Evolutionary conservation across 2,888 invertebrate species (phyloP), one percentile per base, ranked within the genome.

Genomic region (Stratiomys singularior): DNA sequence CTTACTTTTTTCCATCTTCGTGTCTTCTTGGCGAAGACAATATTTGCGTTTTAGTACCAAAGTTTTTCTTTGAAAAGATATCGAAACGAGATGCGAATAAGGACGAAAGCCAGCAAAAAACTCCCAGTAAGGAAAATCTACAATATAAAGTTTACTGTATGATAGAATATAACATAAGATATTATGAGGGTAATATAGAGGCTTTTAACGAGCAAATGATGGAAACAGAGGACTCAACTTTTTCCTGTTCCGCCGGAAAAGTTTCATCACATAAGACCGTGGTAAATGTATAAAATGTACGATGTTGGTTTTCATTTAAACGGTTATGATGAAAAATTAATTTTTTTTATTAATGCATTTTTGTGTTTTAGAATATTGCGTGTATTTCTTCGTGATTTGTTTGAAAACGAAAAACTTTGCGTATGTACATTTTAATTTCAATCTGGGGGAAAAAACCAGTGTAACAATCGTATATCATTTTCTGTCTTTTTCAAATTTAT

Each of bases 21-120:
- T 52, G 52, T 18, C 15, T 60, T 23, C 58, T 7, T 30, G 37
- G 30, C 18, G 27, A 28, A 2, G 66, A 18, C 66, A 66, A 66
- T 66, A 66, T 66, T 66, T 66, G 37, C 28, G 37, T 66, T 66
- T 66, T 66, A 66, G 66, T 66, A 66, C 21, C 30, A 66, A 66
- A 66, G 37, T 66, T 66, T 37, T 66, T 21, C 44, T 66, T 66
- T 37, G n/a, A 66, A 28, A 28, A 37, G 5, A 9, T 9, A 66
- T 28, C 15, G 37, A 18, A 28, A 25, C n/a, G 63, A 25, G 28
- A 63, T 63, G 27, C 27, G 28, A 63, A 66, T 9, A 21, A 13
- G 66, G 11, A 37, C 15, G 25, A 52, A 5, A 28, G 15, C 15
- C 37, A n/a, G 37, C n/a, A 37, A 66, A 37, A 37, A 37, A 37